A percentile compares a stretch with the other conserved stretches of the same genome.
Conservation (phyloP, 2,113 vertebrate genomes). For the Labrus mixtus region DNA sequence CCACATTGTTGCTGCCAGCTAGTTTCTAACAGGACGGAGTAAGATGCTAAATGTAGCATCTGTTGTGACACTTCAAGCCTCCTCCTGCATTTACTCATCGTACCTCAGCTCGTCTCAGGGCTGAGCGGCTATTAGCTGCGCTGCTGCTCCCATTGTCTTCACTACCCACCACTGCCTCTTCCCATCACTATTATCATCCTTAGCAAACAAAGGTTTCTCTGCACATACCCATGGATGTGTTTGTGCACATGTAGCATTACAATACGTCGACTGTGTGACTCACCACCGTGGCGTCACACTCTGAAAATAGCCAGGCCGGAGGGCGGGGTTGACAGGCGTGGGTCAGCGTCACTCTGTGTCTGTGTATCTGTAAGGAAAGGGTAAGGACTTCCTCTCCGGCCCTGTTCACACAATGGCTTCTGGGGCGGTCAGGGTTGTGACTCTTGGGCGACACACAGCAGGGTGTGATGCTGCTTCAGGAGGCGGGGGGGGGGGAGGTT, state of each 20-base stretch:
- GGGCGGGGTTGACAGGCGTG: slow-evolving; percentile 36
- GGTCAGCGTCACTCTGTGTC: slow-evolving; percentile 28
- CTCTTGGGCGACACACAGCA: slow-evolving; percentile 41
- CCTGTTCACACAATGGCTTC: slow-evolving; percentile 73
- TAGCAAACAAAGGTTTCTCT: not conserved
- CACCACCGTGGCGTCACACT: slow-evolving; percentile 60
- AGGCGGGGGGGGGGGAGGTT: not conserved
- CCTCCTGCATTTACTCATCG: slow-evolving; percentile 42
- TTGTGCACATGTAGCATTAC: slow-evolving; percentile 15
- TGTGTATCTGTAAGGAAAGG: slow-evolving; percentile 75
- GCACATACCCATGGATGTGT: not conserved
- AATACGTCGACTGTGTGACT: slow-evolving; percentile 43
- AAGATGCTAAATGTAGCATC: slow-evolving; percentile 12
- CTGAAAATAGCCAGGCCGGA: slow-evolving; percentile 63
- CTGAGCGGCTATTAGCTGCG: slow-evolving; percentile 2
- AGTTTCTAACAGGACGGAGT: slow-evolving; percentile 1
- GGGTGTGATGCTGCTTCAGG: slow-evolving; percentile 49
- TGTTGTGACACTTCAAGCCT: slow-evolving; percentile 43
- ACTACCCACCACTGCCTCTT: slow-evolving; percentile 33
- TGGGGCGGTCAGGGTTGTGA: slow-evolving; percentile 38
- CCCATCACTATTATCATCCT: slow-evolving; percentile 28
- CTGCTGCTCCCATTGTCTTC: slow-evolving; percentile 28
- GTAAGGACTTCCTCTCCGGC: slow-evolving; percentile 82
- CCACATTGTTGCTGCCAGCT: slow-evolving; percentile 6
- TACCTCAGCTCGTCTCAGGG: slow-evolving; percentile 30